A percentile compares a stretch with the other conserved stretches of the same genome.
phyloP scores from a whole-genome alignment of 2,797 vertebrate species.

The Leuciscus waleckii region DNA sequence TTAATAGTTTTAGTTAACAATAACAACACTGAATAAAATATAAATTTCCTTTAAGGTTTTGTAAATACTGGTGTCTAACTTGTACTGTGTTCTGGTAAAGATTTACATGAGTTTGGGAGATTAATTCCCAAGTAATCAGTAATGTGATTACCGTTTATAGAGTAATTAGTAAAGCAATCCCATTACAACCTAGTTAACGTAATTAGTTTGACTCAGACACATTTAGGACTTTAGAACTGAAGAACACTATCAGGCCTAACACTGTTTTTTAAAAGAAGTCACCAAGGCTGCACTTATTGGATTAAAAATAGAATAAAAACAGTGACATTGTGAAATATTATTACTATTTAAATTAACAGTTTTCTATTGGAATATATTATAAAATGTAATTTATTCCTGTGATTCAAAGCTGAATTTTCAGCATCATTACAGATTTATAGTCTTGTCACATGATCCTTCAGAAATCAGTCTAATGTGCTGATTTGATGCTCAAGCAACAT shows the following conservation, averaged over 20 bases:
- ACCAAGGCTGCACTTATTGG: neutral
- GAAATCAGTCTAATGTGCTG: neutral
- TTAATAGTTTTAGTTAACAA: neutral
- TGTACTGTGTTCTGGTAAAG: neutral
- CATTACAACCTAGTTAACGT: constrained; percentile 9
- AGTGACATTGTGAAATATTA: neutral
- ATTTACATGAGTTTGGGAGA: neutral
- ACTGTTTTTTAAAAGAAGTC: neutral
- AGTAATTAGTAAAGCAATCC: constrained; percentile 15
- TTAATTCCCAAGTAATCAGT: neutral
- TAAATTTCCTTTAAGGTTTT: neutral
- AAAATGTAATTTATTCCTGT: neutral
- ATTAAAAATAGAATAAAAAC: neutral
- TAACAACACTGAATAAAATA: neutral
- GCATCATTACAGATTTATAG: neutral
- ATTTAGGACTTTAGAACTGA: neutral
- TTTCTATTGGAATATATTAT: neutral
- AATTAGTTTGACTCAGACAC: neutral
- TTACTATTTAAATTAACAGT: neutral
- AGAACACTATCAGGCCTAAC: neutral
- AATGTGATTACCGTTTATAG: neutral
- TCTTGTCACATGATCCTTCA: no score
- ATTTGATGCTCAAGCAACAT: neutral
- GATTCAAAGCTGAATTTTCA: neutral
- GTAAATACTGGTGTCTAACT: neutral